phyloP scores from a whole-genome alignment of 1,140 invertebrate species.

The Dendrolimus kikuchii region DNA sequence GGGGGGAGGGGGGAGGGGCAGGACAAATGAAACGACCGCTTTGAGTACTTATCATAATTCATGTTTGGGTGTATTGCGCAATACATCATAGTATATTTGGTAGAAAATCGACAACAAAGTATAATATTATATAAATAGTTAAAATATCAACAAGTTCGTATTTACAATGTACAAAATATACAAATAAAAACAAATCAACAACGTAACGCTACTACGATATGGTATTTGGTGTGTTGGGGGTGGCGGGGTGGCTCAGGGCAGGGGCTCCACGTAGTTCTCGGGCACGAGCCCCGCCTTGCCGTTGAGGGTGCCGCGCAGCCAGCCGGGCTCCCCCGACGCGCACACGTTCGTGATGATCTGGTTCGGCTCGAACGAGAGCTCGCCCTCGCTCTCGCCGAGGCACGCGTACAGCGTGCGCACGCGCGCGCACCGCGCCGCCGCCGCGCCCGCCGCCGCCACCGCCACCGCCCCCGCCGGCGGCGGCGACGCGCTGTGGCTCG shows the following conservation, averaged over 20 bases:
- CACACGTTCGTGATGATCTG: conserved; percentile 97
- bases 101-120: conserved; percentile 67
- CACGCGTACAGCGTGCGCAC: conserved; percentile 96
- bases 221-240: conserved; percentile 27
- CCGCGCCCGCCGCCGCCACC: background rate
- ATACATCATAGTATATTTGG: conserved; percentile 55
- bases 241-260: conserved; percentile 72
- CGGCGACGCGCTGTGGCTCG: conserved; percentile 37
- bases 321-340: conserved; percentile 93
- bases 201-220: conserved; percentile 24
- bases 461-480: conserved; percentile 14
- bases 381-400: conserved; percentile 95
- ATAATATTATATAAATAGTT: conserved; percentile 66
- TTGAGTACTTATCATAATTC: conserved; percentile 3
- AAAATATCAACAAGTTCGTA: conserved; percentile 66
- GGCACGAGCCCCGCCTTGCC: conserved; percentile 96
- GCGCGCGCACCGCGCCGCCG: conserved; percentile 77
- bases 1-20: too few species aligned
- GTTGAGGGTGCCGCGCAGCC: conserved; percentile 95
- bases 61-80: conserved; percentile 7
- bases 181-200: conserved; percentile 56
- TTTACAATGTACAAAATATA: conserved; percentile 66
- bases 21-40: too few species aligned
- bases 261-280: conserved; percentile 96
- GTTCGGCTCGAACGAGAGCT: conserved; percentile 98